These are phyloP conservation scores for Gephyroberyx darwinii DNA, from an alignment of 2,797 vertebrate species.

Conservation along the genomic window DNA sequence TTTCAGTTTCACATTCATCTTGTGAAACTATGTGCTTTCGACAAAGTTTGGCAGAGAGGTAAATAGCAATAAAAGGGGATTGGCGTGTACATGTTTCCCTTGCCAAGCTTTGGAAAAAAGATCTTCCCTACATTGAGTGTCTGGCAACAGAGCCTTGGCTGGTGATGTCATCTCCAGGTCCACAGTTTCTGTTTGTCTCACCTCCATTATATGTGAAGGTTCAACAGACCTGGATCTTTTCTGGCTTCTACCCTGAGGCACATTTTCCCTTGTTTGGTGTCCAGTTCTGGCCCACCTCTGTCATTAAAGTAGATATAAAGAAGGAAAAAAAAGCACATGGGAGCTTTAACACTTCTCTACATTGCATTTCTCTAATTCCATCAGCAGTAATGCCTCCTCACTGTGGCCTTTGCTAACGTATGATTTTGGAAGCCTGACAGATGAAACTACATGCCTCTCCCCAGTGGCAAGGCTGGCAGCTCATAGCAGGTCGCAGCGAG, in stretches of 20 bases:
- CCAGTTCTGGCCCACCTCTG: constrained; percentile 37
- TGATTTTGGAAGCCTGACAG: constrained; percentile 21
- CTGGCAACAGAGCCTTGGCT: constrained; percentile 66
- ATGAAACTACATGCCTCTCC: constrained; percentile 16
- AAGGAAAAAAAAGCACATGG: constrained; percentile 3
- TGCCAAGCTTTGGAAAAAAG: constrained; percentile 73
- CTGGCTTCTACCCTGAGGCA: constrained; percentile 58
- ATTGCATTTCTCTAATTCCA: constrained; percentile 25
- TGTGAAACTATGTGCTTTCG: constrained; percentile 70
- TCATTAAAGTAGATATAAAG: constrained; percentile 25
- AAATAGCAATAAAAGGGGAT: constrained; percentile 76
- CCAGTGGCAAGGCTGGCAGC: constrained; percentile 1
- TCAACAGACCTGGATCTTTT: constrained; percentile 59
- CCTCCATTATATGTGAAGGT: constrained; percentile 68
- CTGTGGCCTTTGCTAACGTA: constrained; percentile 8
- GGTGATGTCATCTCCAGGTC: constrained; percentile 78
- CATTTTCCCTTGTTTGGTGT: constrained; percentile 65
- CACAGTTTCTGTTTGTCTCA: constrained; percentile 74
- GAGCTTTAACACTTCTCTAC: constrained; percentile 25
- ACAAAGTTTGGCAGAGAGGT: constrained; percentile 74
- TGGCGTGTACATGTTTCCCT: constrained; percentile 61
- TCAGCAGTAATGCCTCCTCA: constrained; percentile 28
- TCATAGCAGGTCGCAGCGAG: not conserved
- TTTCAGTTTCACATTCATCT: constrained; percentile 71
- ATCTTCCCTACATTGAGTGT: constrained; percentile 67